Base-by-base conservation (phyloP, 1,140 invertebrate genomes). In the Halyomorpha halys region DNA sequence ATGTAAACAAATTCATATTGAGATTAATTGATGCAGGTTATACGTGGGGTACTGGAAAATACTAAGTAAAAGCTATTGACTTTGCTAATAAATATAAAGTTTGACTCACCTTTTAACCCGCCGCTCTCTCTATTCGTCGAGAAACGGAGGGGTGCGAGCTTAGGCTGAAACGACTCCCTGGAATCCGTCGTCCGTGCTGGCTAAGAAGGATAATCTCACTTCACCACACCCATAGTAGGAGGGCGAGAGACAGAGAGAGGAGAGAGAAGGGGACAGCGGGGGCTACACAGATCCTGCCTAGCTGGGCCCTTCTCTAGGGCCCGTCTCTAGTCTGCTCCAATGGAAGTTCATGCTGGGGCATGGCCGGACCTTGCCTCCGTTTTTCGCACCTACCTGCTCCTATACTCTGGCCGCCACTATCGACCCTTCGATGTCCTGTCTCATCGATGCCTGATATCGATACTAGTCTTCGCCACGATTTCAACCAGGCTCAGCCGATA, bases 181-280 rank as follows among this genome's bases (percentile, higher is more conserved):
- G 62, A 30, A 34, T 34, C 56, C 62, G 62, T 30, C 53, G 19
- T 21, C 47, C 47, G 47, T 49, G 6, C 47, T 49, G 4, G 47
- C 47, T 5, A 49, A 49, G n/a, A 30, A 34, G n/a, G 13, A 44
- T 30, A 64, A 30, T 9, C 39, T 64, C 62, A 64, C 62, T 64
- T 64, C 62, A 64, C 62, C 51, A 64, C 62, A 64, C 62, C 62
- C 62, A 64, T 64, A 64, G 51, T 23, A n/a, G 34, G 49, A 44
- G 49, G 23, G 13, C 30, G 51, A n/a, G 19, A 44, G 51, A 60
- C 23, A 49, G 59, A 23, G 16, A 18, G 64, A 39, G 6, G 34
- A 39, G 6, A 39, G 34, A 30, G 27, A 15, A 13, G 18, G 54
- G 51, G 47, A 13, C 1, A 16, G 11, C 3, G 47, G 47, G 6